Conservation (phyloP, 2,113 vertebrate species). For the Tyto alba region DNA sequence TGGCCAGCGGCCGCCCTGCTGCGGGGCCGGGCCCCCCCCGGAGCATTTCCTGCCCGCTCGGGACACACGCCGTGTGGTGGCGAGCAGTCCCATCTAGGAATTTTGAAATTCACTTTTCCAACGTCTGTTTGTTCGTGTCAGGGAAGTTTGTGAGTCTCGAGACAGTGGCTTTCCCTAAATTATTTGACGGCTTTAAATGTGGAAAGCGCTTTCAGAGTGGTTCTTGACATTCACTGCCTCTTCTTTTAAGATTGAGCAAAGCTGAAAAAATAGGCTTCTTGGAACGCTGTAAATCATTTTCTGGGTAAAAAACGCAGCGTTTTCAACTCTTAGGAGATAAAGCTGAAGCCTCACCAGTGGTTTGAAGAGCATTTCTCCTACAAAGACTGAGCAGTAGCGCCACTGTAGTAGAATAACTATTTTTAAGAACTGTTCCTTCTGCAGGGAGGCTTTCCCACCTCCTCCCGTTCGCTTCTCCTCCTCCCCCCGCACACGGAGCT, state of each 20-base stretch:
- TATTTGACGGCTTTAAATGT: not conserved
- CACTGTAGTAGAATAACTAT: not conserved
- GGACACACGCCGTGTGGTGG: not conserved
- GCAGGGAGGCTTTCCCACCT: not conserved
- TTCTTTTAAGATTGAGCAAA: not conserved
- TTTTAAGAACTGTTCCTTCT: not conserved
- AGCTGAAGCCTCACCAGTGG: not conserved
- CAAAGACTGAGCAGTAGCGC: not conserved
- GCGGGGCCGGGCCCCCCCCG: not conserved
- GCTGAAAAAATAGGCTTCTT: not conserved
- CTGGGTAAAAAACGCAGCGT: accelerated
- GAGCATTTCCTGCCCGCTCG: not conserved
- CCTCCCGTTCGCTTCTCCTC: not conserved
- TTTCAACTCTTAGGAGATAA: not conserved
- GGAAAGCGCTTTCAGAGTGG: not conserved
- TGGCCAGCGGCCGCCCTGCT: not conserved
- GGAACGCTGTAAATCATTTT: not conserved
- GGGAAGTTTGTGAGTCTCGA: not conserved
- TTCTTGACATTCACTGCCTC: not conserved
- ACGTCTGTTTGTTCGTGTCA: not conserved
- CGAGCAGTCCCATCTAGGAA: not conserved
- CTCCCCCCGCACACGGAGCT: not conserved
- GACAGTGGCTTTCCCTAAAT: not conserved
- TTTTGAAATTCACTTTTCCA: not conserved
- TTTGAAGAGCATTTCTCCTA: not conserved